Conservation (phyloP, 2,113 vertebrate species). For the Phrynocephalus versicolor region DNA sequence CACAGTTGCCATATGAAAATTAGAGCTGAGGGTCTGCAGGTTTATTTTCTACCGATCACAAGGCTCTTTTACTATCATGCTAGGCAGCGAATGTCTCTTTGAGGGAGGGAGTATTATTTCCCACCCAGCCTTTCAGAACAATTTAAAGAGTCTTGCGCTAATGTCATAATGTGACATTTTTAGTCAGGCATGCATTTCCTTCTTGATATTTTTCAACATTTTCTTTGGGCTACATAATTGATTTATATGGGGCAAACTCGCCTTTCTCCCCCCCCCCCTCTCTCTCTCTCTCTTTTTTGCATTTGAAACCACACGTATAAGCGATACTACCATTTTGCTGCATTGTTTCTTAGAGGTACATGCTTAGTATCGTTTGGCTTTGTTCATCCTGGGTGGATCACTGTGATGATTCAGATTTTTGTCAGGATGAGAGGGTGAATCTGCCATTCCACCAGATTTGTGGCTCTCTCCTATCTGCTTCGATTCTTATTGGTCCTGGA, state of each 20-base stretch:
- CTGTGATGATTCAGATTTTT: constrained; percentile 5
- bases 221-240: constrained; percentile 38
- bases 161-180: constrained; percentile 55
- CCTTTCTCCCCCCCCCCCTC: not conserved
- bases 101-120: not conserved
- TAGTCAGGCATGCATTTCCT: constrained; percentile 42
- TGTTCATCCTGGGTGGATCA: not conserved
- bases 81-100: constrained; percentile 45
- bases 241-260: constrained; percentile 39
- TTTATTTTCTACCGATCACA: constrained; percentile 59
- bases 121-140: constrained; percentile 30
- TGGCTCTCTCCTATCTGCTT: not conserved
- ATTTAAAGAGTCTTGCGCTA: constrained; percentile 44
- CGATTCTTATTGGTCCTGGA: not conserved
- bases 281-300: not conserved
- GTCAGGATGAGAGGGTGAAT: too few relatives aligned
- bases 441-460: not conserved
- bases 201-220: constrained; percentile 50
- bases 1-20: constrained; percentile 69
- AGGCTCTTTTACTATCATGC: constrained; percentile 34
- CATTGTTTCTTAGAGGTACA: not conserved
- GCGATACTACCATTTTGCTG: not conserved
- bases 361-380: not conserved
- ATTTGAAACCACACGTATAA: not conserved
- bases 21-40: constrained; percentile 63